phyloP scores from a whole-genome alignment of 2,113 vertebrate species.

The Actenoides lindsayi region DNA sequence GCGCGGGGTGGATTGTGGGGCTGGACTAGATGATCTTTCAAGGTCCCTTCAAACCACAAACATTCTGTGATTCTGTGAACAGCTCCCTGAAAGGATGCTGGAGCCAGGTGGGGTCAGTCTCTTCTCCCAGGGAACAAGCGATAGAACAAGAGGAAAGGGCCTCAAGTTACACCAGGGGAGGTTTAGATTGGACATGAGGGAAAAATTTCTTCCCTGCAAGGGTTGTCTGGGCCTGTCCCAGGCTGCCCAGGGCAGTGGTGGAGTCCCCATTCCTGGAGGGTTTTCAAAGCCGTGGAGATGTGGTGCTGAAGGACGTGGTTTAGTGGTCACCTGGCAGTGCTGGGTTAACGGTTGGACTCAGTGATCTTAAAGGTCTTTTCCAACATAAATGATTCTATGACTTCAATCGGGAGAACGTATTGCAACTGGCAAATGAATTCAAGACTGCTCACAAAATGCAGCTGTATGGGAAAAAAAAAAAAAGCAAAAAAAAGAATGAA shows the following conservation, averaged over 20 bases:
- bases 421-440: neutral
- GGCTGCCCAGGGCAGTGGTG: neutral
- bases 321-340: neutral
- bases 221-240: neutral
- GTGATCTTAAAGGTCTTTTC: neutral
- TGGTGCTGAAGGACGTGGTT: neutral
- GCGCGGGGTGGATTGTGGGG: no score
- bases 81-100: neutral
- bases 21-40: no score
- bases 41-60: no score
- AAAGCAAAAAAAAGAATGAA: neutral
- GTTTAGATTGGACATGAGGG: neutral
- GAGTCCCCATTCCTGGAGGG: neutral
- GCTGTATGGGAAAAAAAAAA: neutral
- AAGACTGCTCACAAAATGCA: neutral
- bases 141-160: neutral
- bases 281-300: fast-evolving
- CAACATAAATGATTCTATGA: neutral
- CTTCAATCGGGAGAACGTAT: neutral
- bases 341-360: fast-evolving
- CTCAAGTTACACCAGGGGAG: neutral
- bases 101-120: no score
- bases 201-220: neutral
- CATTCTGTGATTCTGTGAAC: no score
- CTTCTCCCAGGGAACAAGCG: no score